Evolutionary conservation across 2,113 vertebrate genomes (phyloP).

Genomic region (Chrysemys picta): DNA sequence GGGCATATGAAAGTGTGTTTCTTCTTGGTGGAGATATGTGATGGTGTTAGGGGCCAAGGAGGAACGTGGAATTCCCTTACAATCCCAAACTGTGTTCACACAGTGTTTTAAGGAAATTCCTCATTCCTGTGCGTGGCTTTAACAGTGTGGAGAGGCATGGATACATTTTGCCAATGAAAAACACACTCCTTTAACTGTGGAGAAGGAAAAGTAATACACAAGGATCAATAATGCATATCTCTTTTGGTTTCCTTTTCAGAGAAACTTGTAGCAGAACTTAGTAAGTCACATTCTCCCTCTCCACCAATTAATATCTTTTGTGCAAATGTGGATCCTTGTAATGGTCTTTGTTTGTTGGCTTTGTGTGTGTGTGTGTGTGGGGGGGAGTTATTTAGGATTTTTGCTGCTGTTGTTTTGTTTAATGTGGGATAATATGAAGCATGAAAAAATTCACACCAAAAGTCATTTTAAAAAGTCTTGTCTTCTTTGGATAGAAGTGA

Average conservation of each 20-base stretch:
- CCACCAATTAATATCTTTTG: neutral
- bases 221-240: neutral
- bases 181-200: neutral
- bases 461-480: neutral
- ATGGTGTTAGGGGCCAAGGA: too few relatives aligned
- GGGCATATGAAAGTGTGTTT: too few relatives aligned
- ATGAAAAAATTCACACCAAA: neutral
- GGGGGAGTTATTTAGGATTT: neutral
- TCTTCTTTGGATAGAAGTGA: neutral
- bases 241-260: neutral
- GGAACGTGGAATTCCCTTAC: too few relatives aligned
- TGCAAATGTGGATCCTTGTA: neutral
- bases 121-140: neutral
- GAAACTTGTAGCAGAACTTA: neutral
- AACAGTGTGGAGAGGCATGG: neutral
- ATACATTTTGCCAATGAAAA: neutral
- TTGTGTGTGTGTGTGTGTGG: too few relatives aligned
- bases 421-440: neutral
- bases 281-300: neutral
- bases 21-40: too few relatives aligned
- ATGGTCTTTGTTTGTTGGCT: neutral
- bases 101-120: neutral
- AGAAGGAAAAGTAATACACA: neutral
- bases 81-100: too few relatives aligned
- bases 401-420: neutral